phyloP scores from a whole-genome alignment of 2,113 vertebrate genomes.

The Heterocephalus glaber region DNA sequence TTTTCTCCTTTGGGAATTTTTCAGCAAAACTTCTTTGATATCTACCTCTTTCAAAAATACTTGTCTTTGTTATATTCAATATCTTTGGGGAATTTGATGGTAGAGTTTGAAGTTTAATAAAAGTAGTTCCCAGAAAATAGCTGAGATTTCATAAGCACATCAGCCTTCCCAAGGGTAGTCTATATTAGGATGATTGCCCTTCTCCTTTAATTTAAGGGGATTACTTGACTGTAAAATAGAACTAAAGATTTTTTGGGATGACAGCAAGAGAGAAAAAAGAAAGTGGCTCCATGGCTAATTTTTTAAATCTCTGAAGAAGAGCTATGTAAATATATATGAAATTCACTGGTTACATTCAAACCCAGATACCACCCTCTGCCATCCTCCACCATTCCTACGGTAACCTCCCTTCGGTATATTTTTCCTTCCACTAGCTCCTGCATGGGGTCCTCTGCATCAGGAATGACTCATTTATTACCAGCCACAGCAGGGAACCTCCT shows the following conservation, averaged over 20 bases:
- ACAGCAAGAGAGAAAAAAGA: neutral
- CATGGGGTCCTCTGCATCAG: neutral
- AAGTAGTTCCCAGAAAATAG: slow-evolving; percentile 2
- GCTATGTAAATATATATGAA: neutral
- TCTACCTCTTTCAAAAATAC: slow-evolving; percentile 1
- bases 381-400: neutral
- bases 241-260: neutral
- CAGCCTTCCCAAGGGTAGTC: neutral
- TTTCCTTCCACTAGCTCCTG: neutral
- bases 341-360: neutral
- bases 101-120: slow-evolving; percentile 37
- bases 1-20: slow-evolving; percentile 49
- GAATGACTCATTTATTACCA: neutral
- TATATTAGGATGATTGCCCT: neutral
- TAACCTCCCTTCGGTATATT: neutral
- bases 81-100: neutral
- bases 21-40: neutral
- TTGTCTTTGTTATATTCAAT: slow-evolving; percentile 14
- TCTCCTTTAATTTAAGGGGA: neutral
- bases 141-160: neutral
- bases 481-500: neutral
- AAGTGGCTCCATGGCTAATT: neutral
- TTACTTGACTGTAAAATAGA: neutral
- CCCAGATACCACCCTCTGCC: neutral
- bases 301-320: neutral